phyloP scores from a whole-genome alignment of 2,113 vertebrate genomes.

The Pandion haliaetus region DNA sequence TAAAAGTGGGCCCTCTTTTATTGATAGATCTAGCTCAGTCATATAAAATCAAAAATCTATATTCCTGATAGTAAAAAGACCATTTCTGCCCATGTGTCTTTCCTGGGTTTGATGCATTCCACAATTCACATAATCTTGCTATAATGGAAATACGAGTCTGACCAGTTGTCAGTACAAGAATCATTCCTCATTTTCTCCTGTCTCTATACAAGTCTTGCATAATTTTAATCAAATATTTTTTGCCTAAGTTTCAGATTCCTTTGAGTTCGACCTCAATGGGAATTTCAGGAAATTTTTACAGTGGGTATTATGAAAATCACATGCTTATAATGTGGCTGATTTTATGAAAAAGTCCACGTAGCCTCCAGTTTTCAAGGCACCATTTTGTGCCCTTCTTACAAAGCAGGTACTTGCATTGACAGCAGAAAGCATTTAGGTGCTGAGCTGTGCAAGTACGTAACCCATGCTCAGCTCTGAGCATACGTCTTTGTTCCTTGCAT shows the following conservation, averaged over 20 bases:
- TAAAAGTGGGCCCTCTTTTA: conserved; percentile 13
- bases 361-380: not conserved
- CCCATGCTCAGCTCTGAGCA: not conserved
- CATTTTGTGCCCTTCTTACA: not conserved
- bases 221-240: conserved; percentile 4
- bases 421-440: not conserved
- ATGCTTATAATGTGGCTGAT: conserved; percentile 1
- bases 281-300: conserved; percentile 58
- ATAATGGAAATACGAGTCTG: not conserved
- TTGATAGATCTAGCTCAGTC: conserved; percentile 5
- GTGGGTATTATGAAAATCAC: not conserved
- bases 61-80: conserved; percentile 11
- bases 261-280: not conserved
- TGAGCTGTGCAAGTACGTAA: not conserved
- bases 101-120: conserved; percentile 10
- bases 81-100: not conserved
- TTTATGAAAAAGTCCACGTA: not conserved
- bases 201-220: not conserved
- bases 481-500: rapidly evolving
- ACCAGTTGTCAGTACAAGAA: not conserved
- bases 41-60: conserved; percentile 41
- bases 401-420: not conserved
- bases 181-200: not conserved
- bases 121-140: not conserved
- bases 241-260: conserved; percentile 36